Evolutionary conservation across 2,113 vertebrate genomes (phyloP), one percentile per base, ranked within the genome.

Genomic region (Sander vitreus): DNA sequence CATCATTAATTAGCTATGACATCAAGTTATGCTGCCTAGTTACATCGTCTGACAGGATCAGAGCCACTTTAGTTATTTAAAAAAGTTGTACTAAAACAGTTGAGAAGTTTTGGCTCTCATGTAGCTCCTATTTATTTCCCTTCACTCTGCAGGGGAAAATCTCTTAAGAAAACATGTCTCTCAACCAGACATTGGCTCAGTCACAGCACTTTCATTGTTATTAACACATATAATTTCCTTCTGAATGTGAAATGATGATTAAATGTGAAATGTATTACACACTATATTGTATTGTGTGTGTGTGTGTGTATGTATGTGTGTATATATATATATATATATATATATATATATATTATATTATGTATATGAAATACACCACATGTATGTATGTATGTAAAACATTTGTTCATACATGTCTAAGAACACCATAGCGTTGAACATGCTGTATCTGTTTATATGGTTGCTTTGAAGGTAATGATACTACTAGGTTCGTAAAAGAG

Each of bases 1-100:
- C 71, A 68, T 76, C 57, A 55, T 76, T 84, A 79, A 86, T 89
- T 74, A 70, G 43, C 4, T 62, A n/a, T 76, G 51, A 25, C 30
- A 73, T 25, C 43, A 73, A 80, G 72, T 13, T 27, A 59, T 72
- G 55, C 69, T 60, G 66, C 59, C 10, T 63, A 62, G 33, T 62
- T 65, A n/a, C 64, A 53, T 67, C 3, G 6, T 30, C 69, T 36
- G 43, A 76, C 23, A 77, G 27, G 11, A 50, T 27, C 63, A 33
- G 50, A 69, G 57, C 48, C 47, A n/a, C n/a, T 68, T 64, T 2
- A 55, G 11, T 76, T 76, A 0, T 68, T 67, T 48, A 36, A 62
- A 39, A 67, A 59, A 78, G 33, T 55, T 77, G 23, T 39, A n/a
- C 21, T 4, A 48, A 36, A 23, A 6, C 47, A 59, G 14, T 53